Evolutionary conservation across 2,888 invertebrate species (phyloP).

Genomic region (Capitulum mitella): DNA sequence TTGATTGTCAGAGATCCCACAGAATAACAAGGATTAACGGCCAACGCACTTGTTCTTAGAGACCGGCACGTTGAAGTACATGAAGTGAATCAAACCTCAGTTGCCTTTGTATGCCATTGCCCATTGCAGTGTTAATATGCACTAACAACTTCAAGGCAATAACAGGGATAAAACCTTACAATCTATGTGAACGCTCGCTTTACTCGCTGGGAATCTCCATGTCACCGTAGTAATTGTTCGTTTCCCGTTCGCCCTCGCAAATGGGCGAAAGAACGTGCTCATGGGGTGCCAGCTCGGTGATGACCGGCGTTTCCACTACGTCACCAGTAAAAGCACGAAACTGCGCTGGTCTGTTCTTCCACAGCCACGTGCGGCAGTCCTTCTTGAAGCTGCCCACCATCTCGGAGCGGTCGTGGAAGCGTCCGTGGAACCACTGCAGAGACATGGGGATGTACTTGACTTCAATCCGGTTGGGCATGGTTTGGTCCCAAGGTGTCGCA

Average conservation of each 20-base stretch:
- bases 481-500: background rate
- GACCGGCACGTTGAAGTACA: too few relatives aligned
- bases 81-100: too few relatives aligned
- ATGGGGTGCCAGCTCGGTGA: background rate
- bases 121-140: too few relatives aligned
- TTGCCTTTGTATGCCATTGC: too few relatives aligned
- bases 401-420: background rate
- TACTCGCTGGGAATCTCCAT: background rate
- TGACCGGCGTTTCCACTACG: background rate
- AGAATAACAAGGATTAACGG: too few relatives aligned
- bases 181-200: too few relatives aligned
- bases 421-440: constrained; percentile 6
- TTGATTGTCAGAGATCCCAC: too few relatives aligned
- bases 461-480: background rate
- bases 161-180: too few relatives aligned
- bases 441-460: background rate
- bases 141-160: too few relatives aligned
- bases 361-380: constrained; percentile 4
- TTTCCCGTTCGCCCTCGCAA: background rate
- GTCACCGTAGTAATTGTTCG: background rate
- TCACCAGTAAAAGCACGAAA: background rate
- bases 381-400: constrained; percentile 11
- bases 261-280: background rate
- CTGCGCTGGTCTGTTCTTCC: background rate
- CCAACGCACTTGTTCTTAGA: too few relatives aligned